Base-by-base conservation (phyloP, 35 echinoderm and acorn worm genomes). In the Ophiothrix spiculata region DNA sequence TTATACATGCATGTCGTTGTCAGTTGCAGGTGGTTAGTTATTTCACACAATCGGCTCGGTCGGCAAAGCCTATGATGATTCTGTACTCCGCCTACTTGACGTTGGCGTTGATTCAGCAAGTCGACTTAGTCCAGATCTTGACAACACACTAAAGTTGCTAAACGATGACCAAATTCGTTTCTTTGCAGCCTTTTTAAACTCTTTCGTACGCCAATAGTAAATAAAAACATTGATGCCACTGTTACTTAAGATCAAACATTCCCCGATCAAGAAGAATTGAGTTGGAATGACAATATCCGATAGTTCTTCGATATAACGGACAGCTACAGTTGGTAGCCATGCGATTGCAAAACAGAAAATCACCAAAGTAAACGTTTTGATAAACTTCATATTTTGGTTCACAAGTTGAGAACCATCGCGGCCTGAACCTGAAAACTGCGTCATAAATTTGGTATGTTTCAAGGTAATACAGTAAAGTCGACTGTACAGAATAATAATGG, bases 361-460 rank as follows among this genome's bases (percentile, higher is more conserved):
- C 25, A 56, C 33, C 32, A 60, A 64, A n/a, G 39, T 84, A 35
- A 84, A 64, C 34, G 63, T 36, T 35, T 64, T 60, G 23, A 60
- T 36, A 28, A 60, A 64, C 17, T 54, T 60, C 10, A 60, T 64
- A 54, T 84, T 84, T 60, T 33, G 63, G 31, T 60, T 84, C 49
- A 69, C 34, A n/a, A 17, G 31, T 17, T 63, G 21, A 3, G 2
- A 13, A 29, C 35, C 54, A 60, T 63, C 35, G 11, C 34, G 29
- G 1, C n/a, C 21, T n/a, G n/a, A n/a, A n/a, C n/a, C n/a, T n/a
- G n/a, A n/a, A 56, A 54, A 31, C 36, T 33, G 23, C 16, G 54
- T 13, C 31, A 35, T 64, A 60, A 54, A 37, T 31, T 64, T 37
- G 13, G n/a, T 54, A 69, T 84, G 54, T 56, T 42, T 54, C 17